phyloP scores from a whole-genome alignment of 2,888 invertebrate genomes.

The Baccha elongata region DNA sequence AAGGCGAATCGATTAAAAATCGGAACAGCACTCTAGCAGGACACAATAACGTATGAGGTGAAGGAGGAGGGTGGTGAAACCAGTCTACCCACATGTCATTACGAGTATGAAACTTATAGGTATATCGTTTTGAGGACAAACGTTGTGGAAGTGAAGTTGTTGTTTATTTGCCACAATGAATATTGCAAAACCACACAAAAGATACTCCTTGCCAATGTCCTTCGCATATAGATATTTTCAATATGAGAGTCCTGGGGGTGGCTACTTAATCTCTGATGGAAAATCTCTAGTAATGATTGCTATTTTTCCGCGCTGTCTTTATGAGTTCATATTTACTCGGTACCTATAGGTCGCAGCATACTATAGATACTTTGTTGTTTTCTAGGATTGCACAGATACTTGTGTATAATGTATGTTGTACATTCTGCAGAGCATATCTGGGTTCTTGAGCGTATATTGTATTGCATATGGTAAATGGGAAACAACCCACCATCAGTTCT shows the following conservation, averaged over 20 bases:
- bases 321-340: conserved; percentile 40
- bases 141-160: neutral
- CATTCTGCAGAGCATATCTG: neutral
- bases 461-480: conserved; percentile 5
- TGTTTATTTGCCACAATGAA: conserved; percentile 55
- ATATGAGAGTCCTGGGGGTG: conserved; percentile 54
- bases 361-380: neutral
- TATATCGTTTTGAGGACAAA: conserved; percentile 1
- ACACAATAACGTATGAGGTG: conserved; percentile 22
- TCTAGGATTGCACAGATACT: conserved; percentile 1
- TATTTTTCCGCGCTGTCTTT: conserved; percentile 67
- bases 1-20: conserved; percentile 52
- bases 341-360: neutral
- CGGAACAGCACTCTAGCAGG: conserved; percentile 29
- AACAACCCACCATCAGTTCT: neutral
- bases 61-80: neutral
- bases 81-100: conserved; percentile 55
- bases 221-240: conserved; percentile 50
- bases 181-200: conserved; percentile 69
- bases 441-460: conserved; percentile 17
- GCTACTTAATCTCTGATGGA: conserved; percentile 71
- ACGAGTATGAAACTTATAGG: conserved; percentile 26
- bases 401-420: neutral
- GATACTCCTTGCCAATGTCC: conserved; percentile 51
- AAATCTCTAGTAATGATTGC: conserved; percentile 72